Conservation (phyloP, 2,888 invertebrate species). For the Polydrusus pterygomalis region DNA sequence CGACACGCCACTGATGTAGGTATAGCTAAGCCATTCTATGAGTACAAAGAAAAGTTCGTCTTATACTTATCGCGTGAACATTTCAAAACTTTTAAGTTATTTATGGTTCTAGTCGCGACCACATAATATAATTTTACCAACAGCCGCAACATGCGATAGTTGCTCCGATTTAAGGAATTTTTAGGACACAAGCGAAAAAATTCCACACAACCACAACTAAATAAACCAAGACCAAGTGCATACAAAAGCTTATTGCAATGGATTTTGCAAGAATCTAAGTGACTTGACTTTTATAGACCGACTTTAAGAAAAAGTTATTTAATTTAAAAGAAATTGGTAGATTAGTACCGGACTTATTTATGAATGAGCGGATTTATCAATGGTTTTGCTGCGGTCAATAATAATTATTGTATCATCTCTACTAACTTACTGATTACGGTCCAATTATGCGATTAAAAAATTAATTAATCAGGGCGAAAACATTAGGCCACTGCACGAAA, state of each 20-base stretch:
- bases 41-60: no score
- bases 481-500: no score
- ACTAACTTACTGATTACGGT: neutral
- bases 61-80: neutral
- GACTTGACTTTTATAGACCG: conserved; percentile 11
- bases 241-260: neutral
- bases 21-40: no score
- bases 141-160: neutral
- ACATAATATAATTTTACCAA: neutral
- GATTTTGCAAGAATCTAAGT: conserved; percentile 14
- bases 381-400: conserved; percentile 3
- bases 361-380: neutral
- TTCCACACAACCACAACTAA: neutral
- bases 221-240: neutral
- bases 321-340: neutral
- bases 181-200: neutral
- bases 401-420: conserved; percentile 1
- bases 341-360: neutral
- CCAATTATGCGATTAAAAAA: neutral
- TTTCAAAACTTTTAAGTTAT: neutral
- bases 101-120: neutral
- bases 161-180: conserved; percentile 16
- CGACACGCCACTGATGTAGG: no score
- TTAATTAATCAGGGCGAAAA: no score
- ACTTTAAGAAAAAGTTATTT: conserved; percentile 12